Base-by-base conservation (phyloP, 1,140 invertebrate genomes). In the Tetragonula clypearis region DNA sequence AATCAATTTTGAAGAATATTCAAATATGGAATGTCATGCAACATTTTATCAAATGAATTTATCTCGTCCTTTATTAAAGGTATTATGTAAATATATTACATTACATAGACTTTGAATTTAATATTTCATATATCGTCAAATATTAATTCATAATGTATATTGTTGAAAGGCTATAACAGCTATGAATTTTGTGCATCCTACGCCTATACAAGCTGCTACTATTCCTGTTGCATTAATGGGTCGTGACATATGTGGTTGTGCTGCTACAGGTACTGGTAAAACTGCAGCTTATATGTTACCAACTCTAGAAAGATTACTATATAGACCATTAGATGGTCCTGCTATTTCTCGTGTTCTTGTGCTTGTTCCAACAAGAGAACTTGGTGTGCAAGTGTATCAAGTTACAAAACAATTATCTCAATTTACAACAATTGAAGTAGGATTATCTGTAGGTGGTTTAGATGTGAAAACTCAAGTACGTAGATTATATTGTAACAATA, bases 281-380 rank as follows among this genome's bases (percentile, higher is more conserved):
- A 99, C 99, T 5, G 98, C 98, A 0, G 99, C 99, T 0, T 99
- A 99, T 93, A 99, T 99, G 98, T 95, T 99, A 85, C 99, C 99
- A 8, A 99, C 99, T 55, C 93, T 99, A 41, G 99, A 99, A 95
- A 96, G 99, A 88, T 95, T 99, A 77, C 93, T 99, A 6, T 99
- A 98, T 92, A 97, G 96, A 80, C 97, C 95, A 78, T 93, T 93
- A 82, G 94, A 95, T 66, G 96, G 96, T 79, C 94, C 96, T 65
- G 95, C 96, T 19, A 95, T 97, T 15, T 98, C 98, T 0, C 95
- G 98, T 87, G 99, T 99, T 15, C 95, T 99, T 19, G 97, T 99
- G 26, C 94, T 99, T 3, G 98, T 99, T 21, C 99, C 99, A 5
- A 99, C 99, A 0, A 96, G 99, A 95, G 99, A 99, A 95, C 95